Conservation (phyloP, 2,888 invertebrate species). For the Xylota segnis region DNA sequence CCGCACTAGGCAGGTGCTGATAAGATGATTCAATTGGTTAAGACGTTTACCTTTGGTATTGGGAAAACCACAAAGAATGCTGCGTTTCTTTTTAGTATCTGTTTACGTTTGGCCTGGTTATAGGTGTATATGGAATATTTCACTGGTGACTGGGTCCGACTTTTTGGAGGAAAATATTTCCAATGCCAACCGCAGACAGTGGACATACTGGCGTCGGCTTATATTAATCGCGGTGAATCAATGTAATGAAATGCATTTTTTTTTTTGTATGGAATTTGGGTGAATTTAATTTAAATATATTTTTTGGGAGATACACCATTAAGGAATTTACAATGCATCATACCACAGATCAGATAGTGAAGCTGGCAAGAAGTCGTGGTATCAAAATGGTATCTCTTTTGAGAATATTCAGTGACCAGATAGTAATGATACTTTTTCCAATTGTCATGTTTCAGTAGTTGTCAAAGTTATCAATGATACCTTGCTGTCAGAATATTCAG, state of each 20-base stretch:
- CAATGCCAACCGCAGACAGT: slow-evolving; percentile 26
- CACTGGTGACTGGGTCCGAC: slow-evolving; percentile 8
- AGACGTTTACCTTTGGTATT: background rate
- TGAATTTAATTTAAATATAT: slow-evolving; percentile 2
- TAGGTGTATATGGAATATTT: slow-evolving; percentile 10
- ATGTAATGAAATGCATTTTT: slow-evolving; percentile 21
- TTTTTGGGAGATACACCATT: slow-evolving; percentile 10
- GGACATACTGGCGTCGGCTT: background rate
- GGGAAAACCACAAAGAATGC: slow-evolving; percentile 37
- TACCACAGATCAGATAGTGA: slow-evolving; percentile 3
- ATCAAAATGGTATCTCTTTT: too few relatives aligned
- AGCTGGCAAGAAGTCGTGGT: background rate
- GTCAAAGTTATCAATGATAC: too few relatives aligned
- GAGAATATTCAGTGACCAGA: too few relatives aligned
- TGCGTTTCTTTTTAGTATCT: background rate
- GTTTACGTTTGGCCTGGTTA: slow-evolving; percentile 4
- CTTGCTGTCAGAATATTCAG: too few relatives aligned
- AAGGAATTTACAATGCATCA: slow-evolving; percentile 14
- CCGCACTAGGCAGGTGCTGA: background rate
- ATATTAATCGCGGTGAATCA: slow-evolving; percentile 32
- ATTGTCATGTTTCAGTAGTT: too few relatives aligned
- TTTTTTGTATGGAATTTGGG: slow-evolving; percentile 12
- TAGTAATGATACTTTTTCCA: too few relatives aligned
- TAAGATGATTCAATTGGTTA: slow-evolving; percentile 15
- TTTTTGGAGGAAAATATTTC: slow-evolving; percentile 14